Evolutionary conservation across 2,797 vertebrate species (phyloP), one percentile per base, ranked within the genome.

Genomic region (Benthosema pterotum): DNA sequence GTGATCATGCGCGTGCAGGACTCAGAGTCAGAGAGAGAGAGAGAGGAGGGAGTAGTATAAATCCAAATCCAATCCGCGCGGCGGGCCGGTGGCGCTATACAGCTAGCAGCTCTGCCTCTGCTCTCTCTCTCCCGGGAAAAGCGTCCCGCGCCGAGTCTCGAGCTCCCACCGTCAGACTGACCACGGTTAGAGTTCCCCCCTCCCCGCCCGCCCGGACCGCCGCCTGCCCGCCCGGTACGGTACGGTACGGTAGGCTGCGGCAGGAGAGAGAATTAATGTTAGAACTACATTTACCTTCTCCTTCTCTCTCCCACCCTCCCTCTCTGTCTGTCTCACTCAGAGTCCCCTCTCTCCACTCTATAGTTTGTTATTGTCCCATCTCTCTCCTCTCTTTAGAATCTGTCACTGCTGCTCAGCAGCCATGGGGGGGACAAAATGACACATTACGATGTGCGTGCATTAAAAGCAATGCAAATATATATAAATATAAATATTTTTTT

Each of bases 61-160:
- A 82, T 83, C 79, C 79, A 25, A 25, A 25, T 25, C 22, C 22
- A 25, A 25, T 25, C 22, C 22, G 22, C 22, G 22, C 22, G 3
- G 22, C 22, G 22, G 22, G 22, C 22, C 22, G 5, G 78, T 71
- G 75, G 77, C 77, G 83, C 80, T 25, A 22, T 25, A 22, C 4
- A 25, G 22, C 22, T 25, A 25, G 22, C 22, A 3, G 22, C 22
- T 25, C 22, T 25, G n/a, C n/a, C 22, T 25, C 22, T 22, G n/a
- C 19, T 22, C 19, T 22, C 19, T 25, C 22, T 25, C 22, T 25
- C 22, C 3, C 22, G 5, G 5, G 22, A 25, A 25, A 77, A 76
- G 69, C 82, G 86, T 87, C 87, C 88, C 88, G 83, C 83, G 79
- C 85, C 76, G 84, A 70, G 81, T 68, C 83, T 57, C 63, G 32